These are phyloP conservation scores for Dolichallabes microphthalmus DNA, from an alignment of 2,113 vertebrate genomes.

Conservation along the genomic window DNA sequence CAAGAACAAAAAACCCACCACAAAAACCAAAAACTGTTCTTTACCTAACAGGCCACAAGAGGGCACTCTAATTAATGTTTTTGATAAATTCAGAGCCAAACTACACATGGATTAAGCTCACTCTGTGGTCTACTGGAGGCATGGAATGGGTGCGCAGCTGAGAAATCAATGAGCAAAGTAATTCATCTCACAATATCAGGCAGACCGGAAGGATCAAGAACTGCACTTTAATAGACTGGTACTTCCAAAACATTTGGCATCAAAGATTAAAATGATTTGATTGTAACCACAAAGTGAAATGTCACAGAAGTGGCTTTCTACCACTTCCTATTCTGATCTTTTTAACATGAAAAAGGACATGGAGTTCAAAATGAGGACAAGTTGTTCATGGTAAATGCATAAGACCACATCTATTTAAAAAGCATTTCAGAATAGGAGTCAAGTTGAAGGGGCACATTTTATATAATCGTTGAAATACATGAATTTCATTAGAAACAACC, in stretches of 20 bases:
- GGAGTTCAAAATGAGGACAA: background rate
- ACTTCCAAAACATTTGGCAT: constrained; percentile 6
- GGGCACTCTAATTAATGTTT: background rate
- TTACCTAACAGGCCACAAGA: background rate
- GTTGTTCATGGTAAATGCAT: background rate
- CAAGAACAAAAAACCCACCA: background rate
- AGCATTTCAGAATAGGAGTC: background rate
- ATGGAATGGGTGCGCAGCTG: background rate
- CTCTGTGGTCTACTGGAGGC: background rate
- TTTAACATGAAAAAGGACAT: background rate
- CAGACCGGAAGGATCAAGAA: background rate
- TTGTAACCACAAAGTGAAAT: constrained; percentile 1
- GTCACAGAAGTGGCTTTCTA: background rate
- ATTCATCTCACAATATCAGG: constrained; percentile 29
- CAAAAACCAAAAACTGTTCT: background rate
- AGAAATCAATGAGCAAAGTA: constrained; percentile 11
- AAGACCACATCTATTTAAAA: background rate
- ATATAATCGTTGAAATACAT: background rate
- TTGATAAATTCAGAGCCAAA: constrained; percentile 11
- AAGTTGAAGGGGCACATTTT: background rate
- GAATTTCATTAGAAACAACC: background rate
- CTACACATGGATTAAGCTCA: background rate
- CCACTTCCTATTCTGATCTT: background rate
- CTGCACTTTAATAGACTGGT: constrained; percentile 5
- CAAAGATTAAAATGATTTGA: constrained; percentile 15